Base-by-base conservation (phyloP, 2,888 invertebrate species). In the Oscheius onirici region DNA sequence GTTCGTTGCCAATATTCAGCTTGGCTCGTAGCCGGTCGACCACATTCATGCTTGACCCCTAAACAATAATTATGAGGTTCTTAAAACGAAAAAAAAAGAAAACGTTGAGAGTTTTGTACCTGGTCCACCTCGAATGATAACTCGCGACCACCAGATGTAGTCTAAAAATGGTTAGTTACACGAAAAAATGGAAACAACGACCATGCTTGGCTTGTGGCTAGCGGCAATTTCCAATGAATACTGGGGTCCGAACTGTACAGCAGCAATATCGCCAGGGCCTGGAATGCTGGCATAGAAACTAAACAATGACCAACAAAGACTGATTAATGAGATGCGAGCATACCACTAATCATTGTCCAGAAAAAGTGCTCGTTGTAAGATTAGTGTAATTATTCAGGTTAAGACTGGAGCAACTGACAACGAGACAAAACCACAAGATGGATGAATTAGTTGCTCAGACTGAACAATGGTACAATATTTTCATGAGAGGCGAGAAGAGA, bases 21-120 rank as follows among this genome's bases (percentile, higher is more conserved):
- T 75, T 76, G 22, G 73, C 65, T 44, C 79, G 75, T 41, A 81
- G 54, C 24, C 75, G 65, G 22, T 82, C 82, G 8, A 82, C 80
- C 15, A 79, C n/a, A 49, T 78, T 80, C 73, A 72, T 75, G 17
- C 55, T 49, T 34, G 11, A 8, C n/a, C 49, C 54, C 66, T 66
- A 54, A 52, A 65, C 15, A 13, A 24, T 43, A 24, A 20, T 34
- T 43, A 10, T 3, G 34, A 17, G 11, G 28, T 13, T 26, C 5
- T 20, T 10, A 40, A 34, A 15, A 58, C 41, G 17, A 24, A 8
- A 41, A 2, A n/a, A 58, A 58, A 22, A 58, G 41, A 40, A n/a
- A 22, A 22, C n/a, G 3, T 49, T 34, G 34, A 34, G 34, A 34
- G 3, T 8, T 11, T 44, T 24, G 63, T 63, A 46, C 34, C 49